Conservation (phyloP, 2,113 vertebrate genomes). For the Myrmecophaga tridactyla region DNA sequence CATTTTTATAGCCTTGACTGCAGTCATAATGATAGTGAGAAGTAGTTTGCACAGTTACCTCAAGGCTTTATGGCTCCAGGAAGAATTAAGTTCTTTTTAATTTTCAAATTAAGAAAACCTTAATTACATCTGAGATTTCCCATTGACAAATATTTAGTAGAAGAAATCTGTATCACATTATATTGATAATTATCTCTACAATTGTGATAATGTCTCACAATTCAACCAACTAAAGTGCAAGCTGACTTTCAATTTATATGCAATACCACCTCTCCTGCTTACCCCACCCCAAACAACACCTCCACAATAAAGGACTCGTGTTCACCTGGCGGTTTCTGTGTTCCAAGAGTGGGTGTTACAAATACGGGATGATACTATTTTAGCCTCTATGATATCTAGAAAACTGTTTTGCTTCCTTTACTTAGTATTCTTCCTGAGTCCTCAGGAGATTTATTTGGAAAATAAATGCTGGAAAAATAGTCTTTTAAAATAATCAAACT, state of each 20-base stretch:
- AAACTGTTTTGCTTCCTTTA: background rate
- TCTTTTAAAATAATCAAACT: background rate
- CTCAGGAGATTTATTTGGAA: background rate
- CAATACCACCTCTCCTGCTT: background rate
- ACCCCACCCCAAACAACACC: background rate
- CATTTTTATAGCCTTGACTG: background rate
- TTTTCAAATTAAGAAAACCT: background rate
- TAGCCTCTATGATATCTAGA: background rate
- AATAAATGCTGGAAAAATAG: background rate
- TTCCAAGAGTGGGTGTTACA: background rate
- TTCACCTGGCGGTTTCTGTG: background rate
- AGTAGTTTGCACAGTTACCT: background rate
- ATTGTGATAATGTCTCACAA: background rate
- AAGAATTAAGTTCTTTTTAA: conserved; percentile 1
- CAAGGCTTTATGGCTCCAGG: background rate
- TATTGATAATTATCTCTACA: background rate
- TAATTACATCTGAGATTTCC: background rate
- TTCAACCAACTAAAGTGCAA: background rate
- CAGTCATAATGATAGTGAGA: background rate
- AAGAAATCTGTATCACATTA: background rate
- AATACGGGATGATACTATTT: background rate
- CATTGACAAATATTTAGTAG: background rate
- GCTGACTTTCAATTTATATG: background rate
- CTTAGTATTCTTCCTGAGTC: background rate
- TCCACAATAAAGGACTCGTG: background rate